Evolutionary conservation across 2,113 vertebrate genomes (phyloP).

Genomic region (Myiozetetes cayanensis): DNA sequence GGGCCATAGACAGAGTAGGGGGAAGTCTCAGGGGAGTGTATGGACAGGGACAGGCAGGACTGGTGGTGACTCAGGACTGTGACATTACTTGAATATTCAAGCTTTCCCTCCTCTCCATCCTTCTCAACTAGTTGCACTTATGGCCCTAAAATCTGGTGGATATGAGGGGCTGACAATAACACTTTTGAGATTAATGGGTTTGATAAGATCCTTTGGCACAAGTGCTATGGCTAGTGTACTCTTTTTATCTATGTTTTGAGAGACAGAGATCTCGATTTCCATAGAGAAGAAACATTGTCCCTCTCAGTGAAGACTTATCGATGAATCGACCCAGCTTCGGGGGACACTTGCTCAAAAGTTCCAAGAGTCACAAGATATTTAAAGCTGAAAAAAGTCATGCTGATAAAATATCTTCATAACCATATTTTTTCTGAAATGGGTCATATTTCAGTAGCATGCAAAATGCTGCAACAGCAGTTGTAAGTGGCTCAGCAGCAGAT

Average conservation of each 20-base stretch:
- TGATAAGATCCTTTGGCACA: fast-evolving
- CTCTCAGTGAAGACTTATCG: not conserved
- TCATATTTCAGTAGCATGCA: not conserved
- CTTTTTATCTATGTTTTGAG: not conserved
- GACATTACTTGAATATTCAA: not conserved
- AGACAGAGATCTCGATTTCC: not conserved
- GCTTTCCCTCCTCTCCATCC: not conserved
- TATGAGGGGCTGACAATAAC: not conserved
- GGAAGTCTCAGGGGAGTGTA: fast-evolving
- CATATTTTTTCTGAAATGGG: not conserved
- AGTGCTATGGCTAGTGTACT: not conserved
- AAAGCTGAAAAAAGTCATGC: not conserved
- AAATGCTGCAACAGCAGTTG: not conserved
- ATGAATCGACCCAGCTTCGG: not conserved
- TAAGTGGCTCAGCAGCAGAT: fast-evolving
- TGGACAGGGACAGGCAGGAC: not conserved
- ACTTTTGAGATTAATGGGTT: not conserved
- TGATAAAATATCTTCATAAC: not conserved
- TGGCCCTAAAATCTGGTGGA: not conserved
- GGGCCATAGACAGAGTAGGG: not conserved
- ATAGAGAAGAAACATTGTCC: fast-evolving
- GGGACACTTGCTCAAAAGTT: not conserved
- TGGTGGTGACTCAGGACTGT: not conserved
- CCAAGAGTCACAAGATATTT: not conserved
- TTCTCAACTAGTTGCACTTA: not conserved